phyloP scores from a whole-genome alignment of 2,113 vertebrate genomes.

The Dasypus novemcinctus region DNA sequence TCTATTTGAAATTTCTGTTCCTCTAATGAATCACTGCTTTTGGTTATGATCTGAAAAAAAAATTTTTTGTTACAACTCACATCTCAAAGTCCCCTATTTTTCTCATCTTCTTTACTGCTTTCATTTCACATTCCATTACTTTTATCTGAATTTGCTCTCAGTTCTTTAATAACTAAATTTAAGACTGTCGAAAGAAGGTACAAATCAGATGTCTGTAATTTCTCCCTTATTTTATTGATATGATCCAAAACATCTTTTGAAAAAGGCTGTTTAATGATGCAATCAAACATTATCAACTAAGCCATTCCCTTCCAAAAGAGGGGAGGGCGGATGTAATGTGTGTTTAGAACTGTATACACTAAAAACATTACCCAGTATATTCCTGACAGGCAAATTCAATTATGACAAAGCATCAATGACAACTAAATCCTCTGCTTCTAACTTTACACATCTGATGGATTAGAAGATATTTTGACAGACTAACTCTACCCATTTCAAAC shows the following conservation, averaged over 20 bases:
- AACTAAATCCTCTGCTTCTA: not conserved
- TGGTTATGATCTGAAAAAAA: not conserved
- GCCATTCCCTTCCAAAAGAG: not conserved
- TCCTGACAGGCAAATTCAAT: not conserved
- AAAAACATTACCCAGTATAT: not conserved
- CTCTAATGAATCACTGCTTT: not conserved
- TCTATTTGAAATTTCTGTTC: not conserved
- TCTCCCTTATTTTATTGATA: not conserved
- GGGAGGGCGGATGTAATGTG: not conserved
- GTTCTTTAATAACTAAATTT: slow-evolving; percentile 14
- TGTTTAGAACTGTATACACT: not conserved
- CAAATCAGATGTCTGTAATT: not conserved
- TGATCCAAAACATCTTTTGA: not conserved
- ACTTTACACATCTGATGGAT: not conserved
- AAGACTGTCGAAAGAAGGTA: not conserved
- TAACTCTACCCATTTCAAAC: not conserved
- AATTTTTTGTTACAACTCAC: not conserved
- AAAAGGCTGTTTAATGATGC: not conserved
- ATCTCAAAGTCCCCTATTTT: not conserved
- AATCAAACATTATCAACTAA: not conserved
- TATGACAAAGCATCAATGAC: not conserved
- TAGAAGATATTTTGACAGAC: not conserved
- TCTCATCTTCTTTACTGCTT: not conserved
- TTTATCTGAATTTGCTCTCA: not conserved
- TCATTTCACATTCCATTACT: not conserved